A percentile compares a stretch with the other conserved stretches of the same genome.
These are phyloP conservation scores for Indicator indicator DNA, from an alignment of 2,113 vertebrate species.

Conservation along the genomic window DNA sequence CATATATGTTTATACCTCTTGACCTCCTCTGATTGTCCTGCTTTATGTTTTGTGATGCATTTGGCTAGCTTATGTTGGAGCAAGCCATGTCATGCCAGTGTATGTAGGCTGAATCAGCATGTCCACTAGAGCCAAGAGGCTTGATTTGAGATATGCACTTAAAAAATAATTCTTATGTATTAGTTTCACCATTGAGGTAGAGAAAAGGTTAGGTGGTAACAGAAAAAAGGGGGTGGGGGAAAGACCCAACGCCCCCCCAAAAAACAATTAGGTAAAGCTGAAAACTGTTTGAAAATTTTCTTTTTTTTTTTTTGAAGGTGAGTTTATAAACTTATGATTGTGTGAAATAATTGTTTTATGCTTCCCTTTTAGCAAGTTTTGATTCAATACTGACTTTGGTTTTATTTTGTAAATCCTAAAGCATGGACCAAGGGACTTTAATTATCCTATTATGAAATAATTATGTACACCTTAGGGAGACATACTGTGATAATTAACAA, in stretches of 20 bases:
- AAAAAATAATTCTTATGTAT: neutral
- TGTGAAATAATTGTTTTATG: neutral
- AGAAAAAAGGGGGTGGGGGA: too few relatives aligned
- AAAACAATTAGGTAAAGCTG: neutral
- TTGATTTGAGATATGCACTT: neutral
- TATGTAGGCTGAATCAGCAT: neutral
- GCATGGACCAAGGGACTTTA: conserved; percentile 50
- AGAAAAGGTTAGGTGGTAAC: neutral
- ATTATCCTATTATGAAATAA: conserved; percentile 67
- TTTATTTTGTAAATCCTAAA: conserved; percentile 68
- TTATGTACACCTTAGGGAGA: conserved; percentile 49
- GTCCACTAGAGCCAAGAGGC: neutral
- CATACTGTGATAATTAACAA: conserved; percentile 63
- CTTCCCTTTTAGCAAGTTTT: conserved; percentile 37
- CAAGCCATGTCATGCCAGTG: neutral
- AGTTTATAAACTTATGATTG: neutral
- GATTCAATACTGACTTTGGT: neutral
- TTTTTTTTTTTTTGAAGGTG: neutral
- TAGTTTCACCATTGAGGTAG: neutral
- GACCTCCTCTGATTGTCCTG: neutral
- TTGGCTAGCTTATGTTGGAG: neutral
- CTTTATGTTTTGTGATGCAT: neutral
- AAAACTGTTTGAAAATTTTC: neutral
- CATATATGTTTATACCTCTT: neutral
- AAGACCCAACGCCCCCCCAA: too few relatives aligned